These are phyloP conservation scores for Phenganax marumi DNA, from an alignment of 92 coral and sea anemone genomes.

Conservation along the genomic window DNA sequence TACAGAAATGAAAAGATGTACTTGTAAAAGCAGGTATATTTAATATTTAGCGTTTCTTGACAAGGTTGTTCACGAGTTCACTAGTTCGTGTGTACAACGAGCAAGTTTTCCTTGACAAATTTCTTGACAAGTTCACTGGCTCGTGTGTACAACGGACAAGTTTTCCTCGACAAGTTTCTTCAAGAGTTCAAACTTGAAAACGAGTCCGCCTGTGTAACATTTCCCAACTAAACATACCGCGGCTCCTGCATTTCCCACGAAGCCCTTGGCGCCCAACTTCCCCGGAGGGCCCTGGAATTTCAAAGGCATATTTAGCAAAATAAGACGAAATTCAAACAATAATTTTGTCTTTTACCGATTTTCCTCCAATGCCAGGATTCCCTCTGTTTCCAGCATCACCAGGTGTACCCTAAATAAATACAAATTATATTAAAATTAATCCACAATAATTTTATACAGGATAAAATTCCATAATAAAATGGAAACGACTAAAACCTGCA, in stretches of 20 bases:
- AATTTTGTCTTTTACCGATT: conserved; percentile 4
- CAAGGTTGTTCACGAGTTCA: background rate
- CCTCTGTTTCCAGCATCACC: conserved; percentile 30
- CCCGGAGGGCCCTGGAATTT: conserved; percentile 3
- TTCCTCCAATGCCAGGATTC: conserved; percentile 7
- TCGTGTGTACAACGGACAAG: background rate
- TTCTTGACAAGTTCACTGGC: too few species aligned
- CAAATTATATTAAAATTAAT: too few species aligned
- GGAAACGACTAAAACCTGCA: background rate
- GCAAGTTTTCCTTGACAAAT: background rate
- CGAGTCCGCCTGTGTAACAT: background rate
- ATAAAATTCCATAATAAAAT: too few species aligned
- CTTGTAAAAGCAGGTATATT: too few species aligned
- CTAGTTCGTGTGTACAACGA: too few species aligned
- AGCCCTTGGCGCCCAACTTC: background rate
- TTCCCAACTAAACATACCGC: conserved; percentile 7
- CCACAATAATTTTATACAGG: too few species aligned
- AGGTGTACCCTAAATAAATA: background rate
- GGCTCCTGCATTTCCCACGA: background rate
- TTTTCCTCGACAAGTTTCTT: background rate
- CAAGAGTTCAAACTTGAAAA: background rate
- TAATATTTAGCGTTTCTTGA: too few species aligned
- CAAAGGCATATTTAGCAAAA: background rate
- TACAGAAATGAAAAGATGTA: background rate
- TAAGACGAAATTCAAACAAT: background rate